Evolutionary conservation across 2,113 vertebrate species (phyloP).

Genomic region (Acinonyx jubatus): DNA sequence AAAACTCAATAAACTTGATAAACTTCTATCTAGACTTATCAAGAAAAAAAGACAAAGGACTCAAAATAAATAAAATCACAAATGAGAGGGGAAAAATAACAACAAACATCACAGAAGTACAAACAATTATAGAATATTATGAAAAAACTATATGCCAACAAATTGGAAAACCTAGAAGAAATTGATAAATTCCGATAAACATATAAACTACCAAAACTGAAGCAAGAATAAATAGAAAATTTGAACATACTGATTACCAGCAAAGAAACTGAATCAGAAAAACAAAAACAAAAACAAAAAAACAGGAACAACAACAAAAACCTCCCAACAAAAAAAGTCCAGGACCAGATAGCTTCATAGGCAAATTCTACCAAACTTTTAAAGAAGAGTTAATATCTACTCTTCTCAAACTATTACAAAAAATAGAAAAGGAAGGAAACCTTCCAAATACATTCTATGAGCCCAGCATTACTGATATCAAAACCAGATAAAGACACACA

Average conservation of each 20-base stretch:
- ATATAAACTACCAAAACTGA: neutral
- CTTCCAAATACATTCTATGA: neutral
- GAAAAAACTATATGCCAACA: neutral
- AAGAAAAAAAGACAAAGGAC: neutral
- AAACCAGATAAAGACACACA: neutral
- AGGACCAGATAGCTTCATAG: neutral
- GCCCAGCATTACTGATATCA: neutral
- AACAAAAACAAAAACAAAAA: neutral
- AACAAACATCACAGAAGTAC: neutral
- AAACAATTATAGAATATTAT: neutral
- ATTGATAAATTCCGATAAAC: neutral
- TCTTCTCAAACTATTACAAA: neutral
- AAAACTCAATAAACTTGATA: neutral
- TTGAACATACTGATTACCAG: neutral
- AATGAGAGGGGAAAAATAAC: neutral
- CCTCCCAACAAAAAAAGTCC: neutral
- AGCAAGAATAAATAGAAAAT: neutral
- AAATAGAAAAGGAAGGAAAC: neutral
- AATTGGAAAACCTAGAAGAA: neutral
- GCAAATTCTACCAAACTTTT: neutral
- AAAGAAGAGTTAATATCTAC: neutral
- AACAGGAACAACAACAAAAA: neutral
- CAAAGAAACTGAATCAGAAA: neutral
- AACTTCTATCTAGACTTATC: neutral
- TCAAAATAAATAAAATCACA: neutral